A percentile compares a stretch with the other conserved stretches of the same genome.
Evolutionary conservation across 2,113 vertebrate genomes (phyloP).

Genomic region (Eublepharis macularius): DNA sequence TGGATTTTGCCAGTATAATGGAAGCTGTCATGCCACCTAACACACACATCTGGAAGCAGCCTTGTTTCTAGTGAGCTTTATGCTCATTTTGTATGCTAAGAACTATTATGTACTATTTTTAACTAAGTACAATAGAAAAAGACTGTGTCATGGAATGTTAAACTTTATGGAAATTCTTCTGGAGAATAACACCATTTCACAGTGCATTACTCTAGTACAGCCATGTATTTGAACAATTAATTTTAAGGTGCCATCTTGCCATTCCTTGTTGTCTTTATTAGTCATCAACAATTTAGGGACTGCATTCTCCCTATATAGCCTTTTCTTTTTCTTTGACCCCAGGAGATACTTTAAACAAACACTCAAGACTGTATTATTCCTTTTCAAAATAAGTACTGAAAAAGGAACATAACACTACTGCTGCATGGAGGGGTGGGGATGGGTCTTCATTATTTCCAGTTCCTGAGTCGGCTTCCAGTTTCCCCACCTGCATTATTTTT

Average conservation of each 20-base stretch:
- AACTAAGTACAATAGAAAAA: conserved; percentile 65
- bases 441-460: conserved; percentile 59
- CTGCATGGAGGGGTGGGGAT: not conserved
- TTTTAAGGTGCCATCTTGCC: conserved; percentile 74
- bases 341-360: conserved; percentile 40
- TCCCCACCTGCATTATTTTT: conserved; percentile 49
- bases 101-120: conserved; percentile 63
- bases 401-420: conserved; percentile 30
- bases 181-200: conserved; percentile 80
- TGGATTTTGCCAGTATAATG: conserved; percentile 22
- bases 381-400: conserved; percentile 45
- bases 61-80: conserved; percentile 14
- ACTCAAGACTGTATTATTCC: conserved; percentile 36
- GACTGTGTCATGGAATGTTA: conserved; percentile 76
- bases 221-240: conserved; percentile 81
- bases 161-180: conserved; percentile 80
- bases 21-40: not conserved
- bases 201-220: conserved; percentile 77
- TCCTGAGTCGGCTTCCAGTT: conserved; percentile 33
- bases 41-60: rapidly evolving
- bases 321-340: conserved; percentile 1
- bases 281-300: conserved; percentile 64
- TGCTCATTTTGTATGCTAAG: conserved; percentile 15
- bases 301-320: conserved; percentile 28
- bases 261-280: conserved; percentile 66